A percentile compares a stretch with the other conserved stretches of the same genome.
Conservation (phyloP, 2,888 invertebrate genomes). For the Lordiphosa andalusiaca region DNA sequence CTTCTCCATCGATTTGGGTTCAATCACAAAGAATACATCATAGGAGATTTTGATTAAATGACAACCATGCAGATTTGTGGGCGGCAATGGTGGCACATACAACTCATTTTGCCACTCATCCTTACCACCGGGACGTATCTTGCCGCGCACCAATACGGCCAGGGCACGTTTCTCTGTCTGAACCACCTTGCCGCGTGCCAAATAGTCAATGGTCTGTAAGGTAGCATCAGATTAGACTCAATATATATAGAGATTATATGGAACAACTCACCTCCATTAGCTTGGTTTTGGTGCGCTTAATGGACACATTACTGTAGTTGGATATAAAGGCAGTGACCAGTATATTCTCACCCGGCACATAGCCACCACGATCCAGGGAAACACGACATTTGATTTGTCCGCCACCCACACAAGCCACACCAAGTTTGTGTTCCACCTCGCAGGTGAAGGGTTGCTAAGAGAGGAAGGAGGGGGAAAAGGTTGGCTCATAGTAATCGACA, state of each 20-base stretch:
- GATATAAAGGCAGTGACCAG: constrained; percentile 90
- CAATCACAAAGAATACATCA: constrained; percentile 94
- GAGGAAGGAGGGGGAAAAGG: constrained; percentile 6
- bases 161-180: constrained; percentile 93
- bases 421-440: constrained; percentile 94
- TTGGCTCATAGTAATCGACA: neutral
- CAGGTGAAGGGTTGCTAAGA: constrained; percentile 92
- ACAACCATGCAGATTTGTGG: constrained; percentile 95
- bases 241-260: neutral
- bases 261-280: constrained; percentile 83
- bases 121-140: constrained; percentile 89
- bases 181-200: constrained; percentile 91
- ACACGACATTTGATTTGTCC: constrained; percentile 93
- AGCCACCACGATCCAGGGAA: constrained; percentile 93
- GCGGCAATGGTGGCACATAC: constrained; percentile 95
- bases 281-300: constrained; percentile 92
- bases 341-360: constrained; percentile 96
- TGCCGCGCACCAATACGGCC: constrained; percentile 88
- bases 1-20: constrained; percentile 94
- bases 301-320: constrained; percentile 92
- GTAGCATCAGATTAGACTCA: neutral
- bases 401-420: constrained; percentile 92
- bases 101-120: constrained; percentile 94
- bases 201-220: constrained; percentile 90
- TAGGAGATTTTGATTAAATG: constrained; percentile 96